These are phyloP conservation scores for Pipistrellus nathusii DNA, from an alignment of 2,797 vertebrate species.

Conservation along the genomic window DNA sequence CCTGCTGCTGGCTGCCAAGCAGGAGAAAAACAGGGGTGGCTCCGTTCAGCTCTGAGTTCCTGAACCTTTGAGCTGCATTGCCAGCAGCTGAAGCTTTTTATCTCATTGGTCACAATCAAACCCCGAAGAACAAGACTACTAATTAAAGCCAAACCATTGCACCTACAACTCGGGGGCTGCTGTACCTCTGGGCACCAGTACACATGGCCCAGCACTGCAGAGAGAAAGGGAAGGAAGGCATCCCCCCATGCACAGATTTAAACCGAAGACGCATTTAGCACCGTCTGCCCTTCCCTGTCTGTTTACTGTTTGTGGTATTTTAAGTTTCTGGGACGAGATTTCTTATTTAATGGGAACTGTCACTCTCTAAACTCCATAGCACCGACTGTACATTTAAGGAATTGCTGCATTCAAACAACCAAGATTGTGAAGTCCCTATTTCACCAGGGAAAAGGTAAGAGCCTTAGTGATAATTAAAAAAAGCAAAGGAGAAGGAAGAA, in stretches of 20 bases:
- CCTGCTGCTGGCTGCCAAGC: background rate
- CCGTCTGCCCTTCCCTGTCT: background rate
- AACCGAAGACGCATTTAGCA: background rate
- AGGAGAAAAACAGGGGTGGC: background rate
- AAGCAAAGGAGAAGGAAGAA: background rate
- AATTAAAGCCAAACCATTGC: background rate
- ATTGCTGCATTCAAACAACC: background rate
- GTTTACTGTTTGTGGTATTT: background rate
- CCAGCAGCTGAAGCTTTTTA: background rate
- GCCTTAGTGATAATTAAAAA: constrained; percentile 25
- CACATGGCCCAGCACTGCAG: background rate
- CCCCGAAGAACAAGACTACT: background rate
- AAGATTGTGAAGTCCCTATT: background rate
- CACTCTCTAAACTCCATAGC: background rate
- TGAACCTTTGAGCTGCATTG: background rate
- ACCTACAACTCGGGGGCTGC: background rate
- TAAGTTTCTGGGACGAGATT: constrained; percentile 14
- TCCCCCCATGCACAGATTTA: background rate
- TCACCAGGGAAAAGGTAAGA: background rate
- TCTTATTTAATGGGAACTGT: constrained; percentile 45
- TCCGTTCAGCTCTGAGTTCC: background rate
- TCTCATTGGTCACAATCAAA: background rate
- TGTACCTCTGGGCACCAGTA: background rate
- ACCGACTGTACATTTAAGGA: background rate
- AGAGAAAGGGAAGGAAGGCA: background rate